Conservation (phyloP, 2,113 vertebrate species). For the Gnathonemus echidnorhynchus region DNA sequence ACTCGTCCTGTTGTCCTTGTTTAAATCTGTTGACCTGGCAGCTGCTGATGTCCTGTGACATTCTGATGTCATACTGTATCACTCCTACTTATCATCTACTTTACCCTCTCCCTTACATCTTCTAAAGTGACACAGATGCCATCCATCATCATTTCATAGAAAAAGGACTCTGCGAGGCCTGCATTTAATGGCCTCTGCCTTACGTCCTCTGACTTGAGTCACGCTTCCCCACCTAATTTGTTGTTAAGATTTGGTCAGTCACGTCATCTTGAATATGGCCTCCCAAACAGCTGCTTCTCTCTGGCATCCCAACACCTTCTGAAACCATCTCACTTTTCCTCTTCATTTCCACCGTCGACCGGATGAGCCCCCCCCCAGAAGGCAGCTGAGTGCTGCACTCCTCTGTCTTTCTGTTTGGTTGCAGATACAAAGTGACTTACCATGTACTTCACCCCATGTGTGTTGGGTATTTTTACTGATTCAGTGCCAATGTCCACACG, state of each 20-base stretch:
- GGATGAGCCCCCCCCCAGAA: constrained; percentile 35
- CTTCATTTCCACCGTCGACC: constrained; percentile 35
- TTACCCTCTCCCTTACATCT: constrained; percentile 30
- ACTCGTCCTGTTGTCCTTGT: not conserved
- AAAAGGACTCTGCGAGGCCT: constrained; percentile 28
- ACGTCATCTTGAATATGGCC: constrained; percentile 50
- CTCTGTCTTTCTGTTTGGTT: constrained; percentile 29
- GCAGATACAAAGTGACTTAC: constrained; percentile 12
- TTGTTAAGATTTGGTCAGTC: constrained; percentile 44
- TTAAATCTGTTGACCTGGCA: constrained; percentile 22
- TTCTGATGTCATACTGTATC: constrained; percentile 41
- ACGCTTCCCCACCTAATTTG: constrained; percentile 21
- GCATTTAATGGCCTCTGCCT: constrained; percentile 19
- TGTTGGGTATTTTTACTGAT: not conserved
- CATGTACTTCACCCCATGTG: not conserved
- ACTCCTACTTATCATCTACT: constrained; percentile 42
- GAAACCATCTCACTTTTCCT: constrained; percentile 52
- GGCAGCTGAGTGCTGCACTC: not conserved
- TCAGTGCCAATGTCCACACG: not conserved
- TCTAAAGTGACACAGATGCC: not conserved
- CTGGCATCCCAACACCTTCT: constrained; percentile 46
- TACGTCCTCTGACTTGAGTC: constrained; percentile 24
- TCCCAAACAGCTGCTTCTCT: constrained; percentile 30
- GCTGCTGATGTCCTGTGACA: constrained; percentile 42
- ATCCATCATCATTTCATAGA: constrained; percentile 37